phyloP scores from a whole-genome alignment of 2,888 invertebrate genomes.

The Mechanitis mazaeus region DNA sequence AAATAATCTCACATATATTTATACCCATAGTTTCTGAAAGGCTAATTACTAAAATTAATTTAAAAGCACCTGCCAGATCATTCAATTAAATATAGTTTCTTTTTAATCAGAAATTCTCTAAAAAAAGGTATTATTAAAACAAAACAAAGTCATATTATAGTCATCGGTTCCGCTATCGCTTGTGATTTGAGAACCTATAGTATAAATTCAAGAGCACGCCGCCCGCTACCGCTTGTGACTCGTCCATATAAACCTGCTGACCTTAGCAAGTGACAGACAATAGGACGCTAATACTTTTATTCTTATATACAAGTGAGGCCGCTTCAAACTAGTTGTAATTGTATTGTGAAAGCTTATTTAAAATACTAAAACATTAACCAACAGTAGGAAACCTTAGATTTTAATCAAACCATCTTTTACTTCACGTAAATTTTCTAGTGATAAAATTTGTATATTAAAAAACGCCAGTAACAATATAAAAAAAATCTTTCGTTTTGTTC shows the following conservation, averaged over 20 bases:
- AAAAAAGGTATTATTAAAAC: neutral
- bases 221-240: slow-evolving; percentile 17
- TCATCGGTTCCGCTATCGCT: neutral
- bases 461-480: too few relatives aligned
- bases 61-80: too few relatives aligned
- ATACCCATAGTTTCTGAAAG: too few relatives aligned
- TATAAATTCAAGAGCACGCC: neutral
- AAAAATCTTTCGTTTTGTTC: too few relatives aligned
- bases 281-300: slow-evolving; percentile 62
- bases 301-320: slow-evolving; percentile 49
- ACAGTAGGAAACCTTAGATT: neutral
- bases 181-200: too few relatives aligned
- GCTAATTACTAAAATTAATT: too few relatives aligned
- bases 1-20: neutral
- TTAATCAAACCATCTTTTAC: too few relatives aligned
- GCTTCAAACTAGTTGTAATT: slow-evolving; percentile 47
- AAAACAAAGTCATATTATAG: neutral
- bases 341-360: slow-evolving; percentile 51
- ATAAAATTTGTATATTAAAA: too few relatives aligned
- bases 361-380: slow-evolving; percentile 27
- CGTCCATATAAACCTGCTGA: slow-evolving; percentile 20
- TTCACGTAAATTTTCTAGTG: too few relatives aligned
- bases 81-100: too few relatives aligned
- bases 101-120: too few relatives aligned
- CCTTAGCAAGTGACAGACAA: slow-evolving; percentile 64